Evolutionary conservation across 2,797 vertebrate genomes (phyloP).

Genomic region (Botia kubotai): DNA sequence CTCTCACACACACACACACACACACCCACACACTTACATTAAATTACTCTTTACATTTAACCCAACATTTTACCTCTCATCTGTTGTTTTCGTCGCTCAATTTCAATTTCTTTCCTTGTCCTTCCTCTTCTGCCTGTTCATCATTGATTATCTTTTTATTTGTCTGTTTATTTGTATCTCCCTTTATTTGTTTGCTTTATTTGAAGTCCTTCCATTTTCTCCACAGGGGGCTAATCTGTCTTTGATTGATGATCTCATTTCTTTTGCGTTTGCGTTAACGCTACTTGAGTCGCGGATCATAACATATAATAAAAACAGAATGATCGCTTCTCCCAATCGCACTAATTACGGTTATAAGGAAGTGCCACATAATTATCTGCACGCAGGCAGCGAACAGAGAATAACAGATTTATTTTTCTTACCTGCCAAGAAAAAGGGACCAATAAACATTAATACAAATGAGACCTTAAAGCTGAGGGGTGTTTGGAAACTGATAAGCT

Average conservation of each 20-base stretch:
- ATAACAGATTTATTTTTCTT: constrained; percentile 27
- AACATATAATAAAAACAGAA: constrained; percentile 56
- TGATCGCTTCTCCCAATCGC: constrained; percentile 46
- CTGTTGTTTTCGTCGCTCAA: constrained; percentile 33
- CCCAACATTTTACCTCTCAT: constrained; percentile 16
- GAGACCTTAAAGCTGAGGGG: constrained; percentile 40
- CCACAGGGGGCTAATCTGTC: constrained; percentile 38
- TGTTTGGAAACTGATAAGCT: constrained; percentile 28
- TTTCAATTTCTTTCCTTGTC: constrained; percentile 25
- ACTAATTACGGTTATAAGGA: constrained; percentile 57
- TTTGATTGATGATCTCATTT: constrained; percentile 83
- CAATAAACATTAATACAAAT: constrained; percentile 35
- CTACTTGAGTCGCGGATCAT: constrained; percentile 53
- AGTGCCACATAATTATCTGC: constrained; percentile 55
- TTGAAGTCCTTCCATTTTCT: constrained; percentile 63
- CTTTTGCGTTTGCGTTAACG: constrained; percentile 73
- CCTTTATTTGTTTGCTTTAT: constrained; percentile 63
- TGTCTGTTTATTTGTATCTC: constrained; percentile 67
- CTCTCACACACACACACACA: constrained; percentile 9
- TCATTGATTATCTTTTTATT: constrained; percentile 53
- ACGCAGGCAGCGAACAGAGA: constrained; percentile 32
- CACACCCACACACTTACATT: constrained; percentile 11
- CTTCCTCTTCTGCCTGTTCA: background rate
- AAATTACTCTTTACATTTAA: constrained; percentile 30
- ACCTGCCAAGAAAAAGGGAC: background rate